A percentile compares a stretch with the other conserved stretches of the same genome.
Conservation (phyloP, 2,113 vertebrate genomes). For the Myxocyprinus asiaticus region DNA sequence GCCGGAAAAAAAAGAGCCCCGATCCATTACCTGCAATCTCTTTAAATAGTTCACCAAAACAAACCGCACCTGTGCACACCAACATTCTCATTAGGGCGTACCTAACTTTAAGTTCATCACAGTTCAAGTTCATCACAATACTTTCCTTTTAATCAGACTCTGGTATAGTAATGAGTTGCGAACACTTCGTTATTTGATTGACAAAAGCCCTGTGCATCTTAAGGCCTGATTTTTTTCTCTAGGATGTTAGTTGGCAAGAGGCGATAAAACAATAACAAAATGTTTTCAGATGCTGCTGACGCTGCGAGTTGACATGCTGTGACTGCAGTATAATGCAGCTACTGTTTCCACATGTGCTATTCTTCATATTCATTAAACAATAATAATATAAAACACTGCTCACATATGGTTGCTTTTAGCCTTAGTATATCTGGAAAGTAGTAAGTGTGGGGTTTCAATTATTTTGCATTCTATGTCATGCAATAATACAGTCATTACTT, state of each 20-base stretch:
- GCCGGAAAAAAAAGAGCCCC: too few species aligned
- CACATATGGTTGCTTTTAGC: background rate
- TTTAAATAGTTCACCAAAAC: too few species aligned
- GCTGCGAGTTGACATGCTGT: constrained; percentile 43
- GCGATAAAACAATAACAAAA: constrained; percentile 37
- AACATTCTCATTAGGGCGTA: too few species aligned
- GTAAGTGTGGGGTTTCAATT: background rate
- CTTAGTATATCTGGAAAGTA: background rate
- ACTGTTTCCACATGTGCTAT: constrained; percentile 14
- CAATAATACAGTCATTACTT: background rate
- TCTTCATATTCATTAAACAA: background rate
- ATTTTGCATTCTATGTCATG: background rate
- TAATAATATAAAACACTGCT: background rate
- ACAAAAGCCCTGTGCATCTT: background rate
- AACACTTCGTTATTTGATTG: background rate
- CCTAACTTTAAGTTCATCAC: too few species aligned
- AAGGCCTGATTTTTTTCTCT: constrained; percentile 20
- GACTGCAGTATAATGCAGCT: constrained; percentile 50
- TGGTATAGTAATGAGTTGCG: background rate
- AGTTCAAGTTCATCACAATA: too few species aligned
- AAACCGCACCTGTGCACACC: too few species aligned
- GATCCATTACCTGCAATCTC: too few species aligned
- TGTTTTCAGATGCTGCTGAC: constrained; percentile 48
- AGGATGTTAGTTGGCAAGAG: constrained; percentile 43
- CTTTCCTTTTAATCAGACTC: background rate